Evolutionary conservation across 2,888 invertebrate species (phyloP).

Genomic region (Carterocephalus palaemon): DNA sequence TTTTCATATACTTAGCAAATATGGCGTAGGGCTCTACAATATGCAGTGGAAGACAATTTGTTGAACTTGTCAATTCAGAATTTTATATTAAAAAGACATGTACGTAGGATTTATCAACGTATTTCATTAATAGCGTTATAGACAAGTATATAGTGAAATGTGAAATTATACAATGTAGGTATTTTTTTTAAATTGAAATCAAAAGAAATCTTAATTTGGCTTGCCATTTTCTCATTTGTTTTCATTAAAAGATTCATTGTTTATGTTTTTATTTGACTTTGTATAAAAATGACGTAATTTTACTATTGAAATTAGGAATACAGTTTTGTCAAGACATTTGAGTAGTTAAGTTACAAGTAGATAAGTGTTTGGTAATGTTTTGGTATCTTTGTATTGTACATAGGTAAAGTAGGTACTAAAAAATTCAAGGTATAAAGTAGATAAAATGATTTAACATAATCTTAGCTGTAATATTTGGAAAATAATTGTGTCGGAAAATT

Average conservation of each 20-base stretch:
- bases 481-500: not conserved
- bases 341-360: constrained; percentile 8
- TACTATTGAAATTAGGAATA: constrained; percentile 24
- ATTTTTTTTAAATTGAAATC: constrained; percentile 45
- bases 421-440: not conserved
- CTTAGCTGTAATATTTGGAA: constrained; percentile 1
- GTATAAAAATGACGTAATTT: constrained; percentile 28
- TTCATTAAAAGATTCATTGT: constrained; percentile 44
- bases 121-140: constrained; percentile 48
- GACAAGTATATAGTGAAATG: constrained; percentile 60
- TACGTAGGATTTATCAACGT: constrained; percentile 47
- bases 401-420: too few species aligned
- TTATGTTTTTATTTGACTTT: constrained; percentile 24
- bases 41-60: constrained; percentile 67
- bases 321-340: constrained; percentile 53
- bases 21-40: constrained; percentile 72
- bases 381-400: constrained; percentile 13
- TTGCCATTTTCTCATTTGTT: constrained; percentile 46
- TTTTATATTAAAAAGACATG: constrained; percentile 60
- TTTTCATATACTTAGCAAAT: constrained; percentile 53
- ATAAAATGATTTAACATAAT: not conserved
- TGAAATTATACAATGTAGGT: constrained; percentile 74
- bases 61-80: constrained; percentile 63
- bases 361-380: constrained; percentile 8
- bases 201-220: constrained; percentile 42